phyloP scores from a whole-genome alignment of 2,797 vertebrate genomes.

The Cirrhinus mrigala region DNA sequence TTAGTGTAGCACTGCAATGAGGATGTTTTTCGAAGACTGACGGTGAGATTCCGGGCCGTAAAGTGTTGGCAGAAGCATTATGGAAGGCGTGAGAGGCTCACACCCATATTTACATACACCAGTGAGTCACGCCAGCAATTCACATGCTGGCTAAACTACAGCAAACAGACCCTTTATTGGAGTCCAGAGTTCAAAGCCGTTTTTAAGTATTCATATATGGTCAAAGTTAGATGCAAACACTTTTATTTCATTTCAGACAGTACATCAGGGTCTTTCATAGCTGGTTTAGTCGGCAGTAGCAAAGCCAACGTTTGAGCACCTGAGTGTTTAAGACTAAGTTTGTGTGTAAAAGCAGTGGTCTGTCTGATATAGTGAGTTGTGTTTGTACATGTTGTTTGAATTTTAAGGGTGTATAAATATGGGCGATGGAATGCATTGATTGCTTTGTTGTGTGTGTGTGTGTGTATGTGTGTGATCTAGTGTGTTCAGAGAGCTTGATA shows the following conservation, averaged over 20 bases:
- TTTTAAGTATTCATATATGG: neutral
- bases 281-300: neutral
- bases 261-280: neutral
- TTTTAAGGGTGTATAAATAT: neutral
- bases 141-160: neutral
- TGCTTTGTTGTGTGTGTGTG: constrained; percentile 17
- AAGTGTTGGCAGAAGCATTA: constrained; percentile 21
- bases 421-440: neutral
- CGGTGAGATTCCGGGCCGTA: neutral
- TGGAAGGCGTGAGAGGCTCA: neutral
- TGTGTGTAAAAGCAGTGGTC: neutral
- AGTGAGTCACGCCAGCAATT: neutral
- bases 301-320: neutral
- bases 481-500: constrained; percentile 61
- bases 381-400: neutral
- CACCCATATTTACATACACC: constrained; percentile 39
- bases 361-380: neutral
- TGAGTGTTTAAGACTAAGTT: neutral
- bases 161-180: constrained; percentile 1
- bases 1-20: constrained; percentile 12
- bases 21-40: constrained; percentile 6
- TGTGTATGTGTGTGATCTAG: constrained; percentile 54
- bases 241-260: neutral
- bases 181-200: constrained; percentile 21
- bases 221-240: neutral